Evolutionary conservation across 2,888 invertebrate genomes (phyloP), one percentile per base, ranked within the genome.

Genomic region (Latrodectus hesperus): DNA sequence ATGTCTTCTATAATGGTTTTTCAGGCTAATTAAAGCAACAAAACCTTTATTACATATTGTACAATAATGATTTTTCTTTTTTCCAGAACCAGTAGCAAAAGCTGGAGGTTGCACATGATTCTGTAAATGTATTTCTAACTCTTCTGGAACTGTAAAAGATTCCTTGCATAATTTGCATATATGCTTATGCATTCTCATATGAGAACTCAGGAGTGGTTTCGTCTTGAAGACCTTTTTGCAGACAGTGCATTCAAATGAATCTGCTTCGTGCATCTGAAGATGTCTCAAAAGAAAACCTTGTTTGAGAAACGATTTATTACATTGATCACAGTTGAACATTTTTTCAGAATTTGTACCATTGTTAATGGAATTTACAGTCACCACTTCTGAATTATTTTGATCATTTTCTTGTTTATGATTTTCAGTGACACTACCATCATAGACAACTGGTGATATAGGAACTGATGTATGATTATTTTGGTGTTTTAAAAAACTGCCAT

Each of bases 401-500:
- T 60, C 60, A 60, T 16, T 60, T 11, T 60, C n/a, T 16, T 9
- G 6, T 16, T 12, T 60, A 6, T 10, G n/a, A 60, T 60, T 52
- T 3, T 82, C 74, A 38, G 38, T 38, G 38, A 38, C 38, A 38
- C 38, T 38, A 38, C 38, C 38, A 38, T 38, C 38, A 38, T 38
- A 38, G 38, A 38, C 38, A 38, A 38, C 38, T 6, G 38, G 38
- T 6, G 38, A 38, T 38, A 38, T 38, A 38, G 38, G 38, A 38
- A 38, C 38, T 38, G 38, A 38, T 0, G 38, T 38, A 51, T 88
- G 88, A 14, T 12, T 26, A 26, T 60, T 51, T n/a, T 12, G 38
- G 38, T 88, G 88, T n/a, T 83, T 88, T n/a, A 68, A 9, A 12
- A 74, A 88, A n/a, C 78, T 75, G 51, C 83, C 82, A 79, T 88